Percentiles rank a stretch among this genome's conserved stretches.
These are phyloP conservation scores for Eucera pruinosa DNA, from an alignment of 2,888 invertebrate species.

Conservation along the genomic window DNA sequence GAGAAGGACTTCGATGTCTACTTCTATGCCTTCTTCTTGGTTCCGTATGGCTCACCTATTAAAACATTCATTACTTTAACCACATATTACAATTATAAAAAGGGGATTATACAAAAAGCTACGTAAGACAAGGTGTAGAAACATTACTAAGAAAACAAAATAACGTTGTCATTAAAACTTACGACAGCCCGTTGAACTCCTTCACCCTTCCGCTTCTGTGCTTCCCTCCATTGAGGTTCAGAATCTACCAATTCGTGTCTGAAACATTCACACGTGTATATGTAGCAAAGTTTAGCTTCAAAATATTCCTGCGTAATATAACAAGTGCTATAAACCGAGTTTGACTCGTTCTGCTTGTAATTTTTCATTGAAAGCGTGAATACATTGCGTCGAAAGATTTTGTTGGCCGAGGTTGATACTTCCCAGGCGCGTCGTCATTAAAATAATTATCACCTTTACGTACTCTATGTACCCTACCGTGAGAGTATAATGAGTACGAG, in stretches of 20 bases:
- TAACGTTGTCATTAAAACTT: conserved; percentile 59
- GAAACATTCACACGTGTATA: conserved; percentile 24
- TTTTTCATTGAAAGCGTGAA: conserved; percentile 45
- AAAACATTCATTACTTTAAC: conserved; percentile 3
- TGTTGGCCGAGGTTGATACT: conserved; percentile 34
- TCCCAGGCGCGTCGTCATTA: conserved; percentile 63
- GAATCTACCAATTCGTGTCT: conserved; percentile 92
- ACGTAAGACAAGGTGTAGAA: too few relatives aligned
- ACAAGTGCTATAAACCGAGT: conserved; percentile 9
- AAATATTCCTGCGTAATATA: conserved; percentile 2
- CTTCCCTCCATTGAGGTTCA: conserved; percentile 95
- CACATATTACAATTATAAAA: background rate
- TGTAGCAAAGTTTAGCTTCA: conserved; percentile 14
- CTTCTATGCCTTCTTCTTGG: conserved; percentile 81
- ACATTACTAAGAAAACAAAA: background rate
- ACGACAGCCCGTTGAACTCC: conserved; percentile 83
- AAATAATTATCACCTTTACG: conserved; percentile 67
- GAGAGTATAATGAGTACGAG: conserved; percentile 64
- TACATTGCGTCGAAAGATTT: conserved; percentile 21
- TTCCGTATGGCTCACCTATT: conserved; percentile 76
- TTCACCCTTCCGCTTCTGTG: conserved; percentile 90
- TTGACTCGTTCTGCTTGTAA: conserved; percentile 23
- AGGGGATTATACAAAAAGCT: background rate
- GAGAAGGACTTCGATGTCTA: conserved; percentile 83
- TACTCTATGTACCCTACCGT: conserved; percentile 63